Conservation (phyloP, 2,888 invertebrate genomes). For the Schizotus pectinicornis region DNA sequence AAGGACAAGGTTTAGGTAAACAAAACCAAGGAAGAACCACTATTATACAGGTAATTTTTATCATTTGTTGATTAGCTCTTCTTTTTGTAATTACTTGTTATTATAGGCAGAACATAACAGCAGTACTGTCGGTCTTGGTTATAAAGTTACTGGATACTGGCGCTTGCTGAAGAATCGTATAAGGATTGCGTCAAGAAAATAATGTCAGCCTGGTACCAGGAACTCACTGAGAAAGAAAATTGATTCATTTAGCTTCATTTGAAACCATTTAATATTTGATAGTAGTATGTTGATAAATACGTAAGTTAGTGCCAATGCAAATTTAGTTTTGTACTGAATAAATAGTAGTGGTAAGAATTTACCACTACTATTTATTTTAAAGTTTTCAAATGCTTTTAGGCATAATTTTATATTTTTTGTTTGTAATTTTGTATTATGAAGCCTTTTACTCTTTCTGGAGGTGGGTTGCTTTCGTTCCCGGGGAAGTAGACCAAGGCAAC, state of each 20-base stretch:
- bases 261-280: neutral
- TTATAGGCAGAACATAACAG: constrained; percentile 63
- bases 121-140: constrained; percentile 83
- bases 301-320: constrained; percentile 2
- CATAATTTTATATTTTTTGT: too few relatives aligned
- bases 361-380: constrained; percentile 1
- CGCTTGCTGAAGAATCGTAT: constrained; percentile 84
- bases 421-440: too few relatives aligned
- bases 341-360: too few relatives aligned
- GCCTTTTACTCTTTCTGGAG: too few relatives aligned
- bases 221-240: constrained; percentile 70
- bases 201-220: constrained; percentile 87
- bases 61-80: neutral
- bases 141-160: constrained; percentile 78
- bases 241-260: neutral
- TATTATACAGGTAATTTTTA: constrained; percentile 79
- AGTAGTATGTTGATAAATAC: neutral
- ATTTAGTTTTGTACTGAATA: neutral
- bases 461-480: too few relatives aligned
- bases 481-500: too few relatives aligned
- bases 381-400: constrained; percentile 14
- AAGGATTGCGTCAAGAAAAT: constrained; percentile 89
- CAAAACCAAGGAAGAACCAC: constrained; percentile 91
- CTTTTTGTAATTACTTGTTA: constrained; percentile 9
- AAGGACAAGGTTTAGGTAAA: constrained; percentile 94